Percentiles rank a stretch among this genome's conserved stretches.
Evolutionary conservation across 2,888 invertebrate genomes (phyloP).

Genomic region (Xanthia togata): DNA sequence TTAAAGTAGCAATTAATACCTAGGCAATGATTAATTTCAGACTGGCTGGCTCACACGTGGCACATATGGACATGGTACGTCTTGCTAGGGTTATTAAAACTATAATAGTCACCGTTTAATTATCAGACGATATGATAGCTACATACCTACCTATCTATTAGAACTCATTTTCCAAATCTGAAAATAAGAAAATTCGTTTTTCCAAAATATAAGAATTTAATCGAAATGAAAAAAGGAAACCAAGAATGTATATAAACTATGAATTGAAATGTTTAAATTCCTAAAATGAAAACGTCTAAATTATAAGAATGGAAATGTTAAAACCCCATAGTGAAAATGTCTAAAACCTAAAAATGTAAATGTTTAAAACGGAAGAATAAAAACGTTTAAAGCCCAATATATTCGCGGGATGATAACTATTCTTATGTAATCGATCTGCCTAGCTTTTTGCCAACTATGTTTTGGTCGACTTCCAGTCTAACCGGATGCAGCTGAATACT

Average conservation of each 20-base stretch:
- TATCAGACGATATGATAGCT: constrained; percentile 1
- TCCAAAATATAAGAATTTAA: background rate
- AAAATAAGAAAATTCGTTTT: background rate
- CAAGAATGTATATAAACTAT: too few species aligned
- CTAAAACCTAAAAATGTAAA: too few species aligned
- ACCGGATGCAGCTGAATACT: too few species aligned
- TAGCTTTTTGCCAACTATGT: too few species aligned
- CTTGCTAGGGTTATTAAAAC: constrained; percentile 44
- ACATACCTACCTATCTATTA: background rate
- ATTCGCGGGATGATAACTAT: too few species aligned
- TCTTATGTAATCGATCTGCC: too few species aligned
- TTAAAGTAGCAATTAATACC: constrained; percentile 57
- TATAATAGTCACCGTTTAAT: constrained; percentile 24
- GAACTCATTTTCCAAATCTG: background rate
- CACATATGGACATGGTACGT: constrained; percentile 10
- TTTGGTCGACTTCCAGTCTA: too few species aligned
- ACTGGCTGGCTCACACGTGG: constrained; percentile 43
- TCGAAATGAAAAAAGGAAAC: too few species aligned
- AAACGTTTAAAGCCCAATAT: too few species aligned
- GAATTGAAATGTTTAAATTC: background rate
- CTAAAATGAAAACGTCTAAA: background rate
- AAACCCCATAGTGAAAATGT: background rate
- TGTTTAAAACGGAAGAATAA: too few species aligned
- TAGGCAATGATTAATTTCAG: constrained; percentile 52
- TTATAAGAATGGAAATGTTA: background rate